Evolutionary conservation across 2,113 vertebrate genomes (phyloP).

Genomic region (Neolamprologus modestus): DNA sequence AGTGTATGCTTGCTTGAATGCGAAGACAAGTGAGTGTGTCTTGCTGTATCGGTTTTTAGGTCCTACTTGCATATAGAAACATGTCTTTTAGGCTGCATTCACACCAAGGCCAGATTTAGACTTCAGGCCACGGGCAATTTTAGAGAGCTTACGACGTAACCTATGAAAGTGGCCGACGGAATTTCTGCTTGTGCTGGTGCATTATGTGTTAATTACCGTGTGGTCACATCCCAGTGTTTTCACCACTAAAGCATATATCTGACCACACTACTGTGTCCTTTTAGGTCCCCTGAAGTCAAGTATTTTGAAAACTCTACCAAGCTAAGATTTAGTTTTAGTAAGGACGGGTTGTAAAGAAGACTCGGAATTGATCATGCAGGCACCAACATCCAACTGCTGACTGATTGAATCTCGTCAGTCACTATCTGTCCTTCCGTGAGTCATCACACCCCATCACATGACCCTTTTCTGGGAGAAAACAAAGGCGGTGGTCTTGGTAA

Average conservation of each 20-base stretch:
- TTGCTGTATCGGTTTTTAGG: not conserved
- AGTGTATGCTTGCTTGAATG: not conserved
- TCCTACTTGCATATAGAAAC: not conserved
- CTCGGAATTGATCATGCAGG: not conserved
- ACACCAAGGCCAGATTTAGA: not conserved
- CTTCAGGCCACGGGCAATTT: not conserved
- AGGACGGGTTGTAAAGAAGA: not conserved
- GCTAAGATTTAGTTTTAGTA: not conserved
- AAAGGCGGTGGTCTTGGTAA: not conserved
- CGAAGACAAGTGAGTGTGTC: not conserved
- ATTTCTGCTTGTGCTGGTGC: not conserved
- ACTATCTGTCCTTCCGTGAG: not conserved
- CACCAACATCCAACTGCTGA: not conserved
- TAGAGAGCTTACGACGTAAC: not conserved
- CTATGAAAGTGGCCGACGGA: not conserved
- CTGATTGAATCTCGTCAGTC: not conserved
- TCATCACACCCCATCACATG: not conserved
- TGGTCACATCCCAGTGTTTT: not conserved
- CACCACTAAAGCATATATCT: not conserved
- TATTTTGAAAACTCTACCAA: not conserved
- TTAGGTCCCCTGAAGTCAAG: not conserved
- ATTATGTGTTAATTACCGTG: not conserved
- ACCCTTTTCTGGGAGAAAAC: not conserved
- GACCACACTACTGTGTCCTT: not conserved
- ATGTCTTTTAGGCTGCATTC: not conserved